Base-by-base conservation (phyloP, 2,113 vertebrate species). In the Hippocampus abdominalis region DNA sequence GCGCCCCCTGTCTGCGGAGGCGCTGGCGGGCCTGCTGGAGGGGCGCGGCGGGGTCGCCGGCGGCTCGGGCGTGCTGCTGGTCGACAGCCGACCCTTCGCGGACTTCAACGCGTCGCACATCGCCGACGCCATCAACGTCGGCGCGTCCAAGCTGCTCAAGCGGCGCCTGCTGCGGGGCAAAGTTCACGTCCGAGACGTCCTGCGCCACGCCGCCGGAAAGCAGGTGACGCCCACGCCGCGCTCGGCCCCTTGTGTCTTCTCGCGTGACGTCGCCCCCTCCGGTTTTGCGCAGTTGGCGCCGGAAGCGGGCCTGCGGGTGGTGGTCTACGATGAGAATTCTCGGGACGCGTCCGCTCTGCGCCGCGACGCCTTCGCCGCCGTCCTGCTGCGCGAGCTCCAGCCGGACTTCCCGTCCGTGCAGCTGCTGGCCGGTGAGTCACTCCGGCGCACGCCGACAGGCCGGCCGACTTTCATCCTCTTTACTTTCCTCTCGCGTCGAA, bases 111-210 rank as follows among this genome's bases (percentile, higher is more conserved):
- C 94, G 0, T 93, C 94, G 10, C 97, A 97, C 90, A 94, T 99
- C 90, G 90, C 98, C 89, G 95, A 97, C 86, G 96, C 97, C 16
- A 91, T 98, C 79, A 98, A 96, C 76, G 94, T 98, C 82, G 96
- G 98, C 93, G 96, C 96, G 87, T 99, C 96, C 85, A 98, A 97
- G 88, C 94, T 99, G 66, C 97, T 99, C 95, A 98, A 96, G 90
- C 92, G 97, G 79, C 91, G 96, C 85, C 91, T 99, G 86, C 95
- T 95, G 86, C 97, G 98, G 89, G 97, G 98, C 90, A 98, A 98
- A 70, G 94, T 98, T 79, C 86, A 95, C 88, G 95, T 99, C 78
- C 83, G 91, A 0, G 96, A 99, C 74, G 95, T 99, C 64, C 95
- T 99, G 88, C 95, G 97, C 84, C 95, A 98, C 84, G 95, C 95